These are phyloP conservation scores for Epirrita christyi DNA, from an alignment of 2,888 invertebrate genomes.

Conservation along the genomic window DNA sequence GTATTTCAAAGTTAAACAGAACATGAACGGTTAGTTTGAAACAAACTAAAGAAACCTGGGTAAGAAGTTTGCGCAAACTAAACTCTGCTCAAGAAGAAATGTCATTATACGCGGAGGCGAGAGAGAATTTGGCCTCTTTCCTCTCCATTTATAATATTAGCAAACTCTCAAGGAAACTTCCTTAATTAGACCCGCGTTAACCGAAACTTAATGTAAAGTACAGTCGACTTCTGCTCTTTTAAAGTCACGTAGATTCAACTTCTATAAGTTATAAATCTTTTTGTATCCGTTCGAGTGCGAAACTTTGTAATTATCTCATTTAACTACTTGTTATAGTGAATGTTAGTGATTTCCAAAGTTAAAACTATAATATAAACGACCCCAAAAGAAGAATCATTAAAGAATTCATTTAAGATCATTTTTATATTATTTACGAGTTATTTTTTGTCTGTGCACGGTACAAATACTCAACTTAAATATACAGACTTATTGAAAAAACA, in stretches of 20 bases:
- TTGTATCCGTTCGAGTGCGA: conserved; percentile 50
- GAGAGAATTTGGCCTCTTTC: conserved; percentile 61
- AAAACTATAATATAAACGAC: not conserved
- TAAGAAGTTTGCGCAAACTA: conserved; percentile 48
- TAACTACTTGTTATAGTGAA: conserved; percentile 44
- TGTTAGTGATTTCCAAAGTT: conserved; percentile 30
- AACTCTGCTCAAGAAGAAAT: conserved; percentile 55
- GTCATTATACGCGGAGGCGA: conserved; percentile 52
- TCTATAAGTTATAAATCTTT: conserved; percentile 58
- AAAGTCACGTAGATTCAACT: conserved; percentile 64
- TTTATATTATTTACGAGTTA: not conserved
- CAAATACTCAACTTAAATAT: too few relatives aligned
- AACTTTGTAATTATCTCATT: conserved; percentile 48
- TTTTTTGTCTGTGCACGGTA: too few relatives aligned
- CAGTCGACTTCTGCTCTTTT: conserved; percentile 65
- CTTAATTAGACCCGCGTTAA: conserved; percentile 70
- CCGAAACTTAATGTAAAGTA: conserved; percentile 71
- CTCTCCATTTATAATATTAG: conserved; percentile 72
- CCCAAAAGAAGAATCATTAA: too few relatives aligned
- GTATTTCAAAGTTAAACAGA: conserved; percentile 29
- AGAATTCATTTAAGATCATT: too few relatives aligned
- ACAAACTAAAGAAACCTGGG: conserved; percentile 38
- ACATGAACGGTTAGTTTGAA: conserved; percentile 26
- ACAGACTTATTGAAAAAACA: not conserved
- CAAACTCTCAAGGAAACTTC: conserved; percentile 63